Evolutionary conservation across 92 coral and sea anemone species (phyloP).

Genomic region (Blastomussa wellsi): DNA sequence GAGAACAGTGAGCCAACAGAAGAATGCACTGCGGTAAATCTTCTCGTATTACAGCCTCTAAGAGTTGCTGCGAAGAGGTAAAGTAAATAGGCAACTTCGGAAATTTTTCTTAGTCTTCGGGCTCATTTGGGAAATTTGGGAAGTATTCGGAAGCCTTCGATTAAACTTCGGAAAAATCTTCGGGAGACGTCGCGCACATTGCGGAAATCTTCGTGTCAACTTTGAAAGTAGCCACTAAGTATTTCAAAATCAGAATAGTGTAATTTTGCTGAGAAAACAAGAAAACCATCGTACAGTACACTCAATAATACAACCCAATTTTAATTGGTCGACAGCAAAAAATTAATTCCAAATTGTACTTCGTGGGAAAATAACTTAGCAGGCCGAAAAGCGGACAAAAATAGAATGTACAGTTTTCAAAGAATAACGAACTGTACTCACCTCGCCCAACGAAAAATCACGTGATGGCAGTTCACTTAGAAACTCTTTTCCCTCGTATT

Average conservation of each 20-base stretch:
- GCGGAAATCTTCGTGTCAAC: no score
- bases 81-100: background rate
- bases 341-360: background rate
- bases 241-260: no score
- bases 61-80: slow-evolving; percentile 69
- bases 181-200: no score
- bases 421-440: slow-evolving; percentile 24
- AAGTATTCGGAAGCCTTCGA: no score
- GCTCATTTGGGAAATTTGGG: no score
- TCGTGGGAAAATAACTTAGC: background rate
- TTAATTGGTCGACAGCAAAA: background rate
- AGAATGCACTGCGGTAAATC: slow-evolving; percentile 81
- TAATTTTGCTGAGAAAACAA: no score
- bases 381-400: background rate
- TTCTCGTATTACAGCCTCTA: slow-evolving; percentile 86
- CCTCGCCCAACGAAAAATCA: slow-evolving; percentile 92
- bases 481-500: slow-evolving; percentile 87
- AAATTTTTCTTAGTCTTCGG: no score
- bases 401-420: no score
- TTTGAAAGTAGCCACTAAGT: no score
- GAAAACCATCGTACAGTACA: background rate
- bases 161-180: no score
- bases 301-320: background rate
- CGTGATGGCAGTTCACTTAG: slow-evolving; percentile 73
- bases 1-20: slow-evolving; percentile 85